phyloP scores from a whole-genome alignment of 2,113 vertebrate species.

The Bubo scandiacus region DNA sequence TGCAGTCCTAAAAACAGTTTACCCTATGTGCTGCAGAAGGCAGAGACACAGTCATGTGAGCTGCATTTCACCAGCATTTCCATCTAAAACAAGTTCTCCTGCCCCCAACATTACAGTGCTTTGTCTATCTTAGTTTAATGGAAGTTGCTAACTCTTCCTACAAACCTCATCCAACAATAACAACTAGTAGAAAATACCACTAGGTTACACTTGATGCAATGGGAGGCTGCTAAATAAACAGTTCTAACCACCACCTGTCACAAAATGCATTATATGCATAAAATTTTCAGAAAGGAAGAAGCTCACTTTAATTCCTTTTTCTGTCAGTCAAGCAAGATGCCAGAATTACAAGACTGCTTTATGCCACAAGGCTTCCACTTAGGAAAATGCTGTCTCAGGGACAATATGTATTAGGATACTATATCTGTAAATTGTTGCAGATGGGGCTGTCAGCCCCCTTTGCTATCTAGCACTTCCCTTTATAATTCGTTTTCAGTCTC shows the following conservation, averaged over 20 bases:
- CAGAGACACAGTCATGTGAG: neutral
- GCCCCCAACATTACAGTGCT: neutral
- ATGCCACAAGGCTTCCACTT: neutral
- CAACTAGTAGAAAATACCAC: neutral
- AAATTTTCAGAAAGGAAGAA: neutral
- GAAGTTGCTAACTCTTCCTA: neutral
- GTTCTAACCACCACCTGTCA: neutral
- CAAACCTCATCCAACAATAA: neutral
- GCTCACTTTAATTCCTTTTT: neutral
- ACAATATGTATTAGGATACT: neutral
- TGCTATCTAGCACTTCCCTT: neutral
- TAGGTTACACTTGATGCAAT: neutral
- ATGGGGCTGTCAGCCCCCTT: neutral
- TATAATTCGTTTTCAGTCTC: neutral
- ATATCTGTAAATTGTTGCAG: neutral
- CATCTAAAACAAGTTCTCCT: neutral
- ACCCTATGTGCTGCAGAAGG: neutral
- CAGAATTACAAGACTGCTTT: neutral
- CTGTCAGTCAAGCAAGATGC: neutral
- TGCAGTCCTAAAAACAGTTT: neutral
- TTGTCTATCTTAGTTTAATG: neutral
- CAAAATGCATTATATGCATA: neutral
- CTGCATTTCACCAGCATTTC: neutral
- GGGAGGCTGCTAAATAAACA: neutral
- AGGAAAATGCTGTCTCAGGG: neutral